Percentiles rank a stretch among this genome's conserved stretches.
Evolutionary conservation across 1,140 invertebrate species (phyloP).

Genomic region (Heliothis virescens): DNA sequence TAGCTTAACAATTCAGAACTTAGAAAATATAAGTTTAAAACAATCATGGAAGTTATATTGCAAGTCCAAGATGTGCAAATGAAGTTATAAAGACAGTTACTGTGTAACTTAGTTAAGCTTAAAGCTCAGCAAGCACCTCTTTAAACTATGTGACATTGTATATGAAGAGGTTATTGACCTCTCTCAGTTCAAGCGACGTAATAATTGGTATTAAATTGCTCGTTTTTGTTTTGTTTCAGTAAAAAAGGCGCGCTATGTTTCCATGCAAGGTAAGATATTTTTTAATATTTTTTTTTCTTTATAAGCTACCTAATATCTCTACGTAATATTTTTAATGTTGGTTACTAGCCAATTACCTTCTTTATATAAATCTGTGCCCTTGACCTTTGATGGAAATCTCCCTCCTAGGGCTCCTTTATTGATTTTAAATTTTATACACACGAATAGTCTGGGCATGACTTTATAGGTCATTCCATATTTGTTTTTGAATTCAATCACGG

Average conservation of each 20-base stretch:
- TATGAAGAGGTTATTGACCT: conserved; percentile 15
- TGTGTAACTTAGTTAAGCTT: conserved; percentile 6
- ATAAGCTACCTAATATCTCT: not conserved
- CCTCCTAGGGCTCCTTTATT: no score
- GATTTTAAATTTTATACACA: no score
- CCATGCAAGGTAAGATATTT: conserved; percentile 86
- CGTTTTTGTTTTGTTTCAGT: conserved; percentile 85
- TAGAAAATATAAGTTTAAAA: not conserved
- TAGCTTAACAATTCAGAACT: not conserved
- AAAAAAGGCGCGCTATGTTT: conserved; percentile 88
- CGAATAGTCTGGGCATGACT: no score
- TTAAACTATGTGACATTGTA: conserved; percentile 11
- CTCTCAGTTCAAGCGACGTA: not conserved
- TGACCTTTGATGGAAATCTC: no score
- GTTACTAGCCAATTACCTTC: no score
- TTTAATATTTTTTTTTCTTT: conserved; percentile 23
- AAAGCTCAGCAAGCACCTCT: not conserved
- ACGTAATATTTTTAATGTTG: not conserved
- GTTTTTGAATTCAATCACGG: no score
- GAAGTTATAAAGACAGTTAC: conserved; percentile 10
- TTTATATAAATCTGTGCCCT: no score
- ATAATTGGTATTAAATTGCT: conserved; percentile 28
- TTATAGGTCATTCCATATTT: conserved; percentile 1
- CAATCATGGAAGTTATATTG: not conserved
- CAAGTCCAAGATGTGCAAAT: not conserved